Evolutionary conservation across 2,888 invertebrate genomes (phyloP), one percentile per base, ranked within the genome.

Genomic region (Chromoteleia sp.): DNA sequence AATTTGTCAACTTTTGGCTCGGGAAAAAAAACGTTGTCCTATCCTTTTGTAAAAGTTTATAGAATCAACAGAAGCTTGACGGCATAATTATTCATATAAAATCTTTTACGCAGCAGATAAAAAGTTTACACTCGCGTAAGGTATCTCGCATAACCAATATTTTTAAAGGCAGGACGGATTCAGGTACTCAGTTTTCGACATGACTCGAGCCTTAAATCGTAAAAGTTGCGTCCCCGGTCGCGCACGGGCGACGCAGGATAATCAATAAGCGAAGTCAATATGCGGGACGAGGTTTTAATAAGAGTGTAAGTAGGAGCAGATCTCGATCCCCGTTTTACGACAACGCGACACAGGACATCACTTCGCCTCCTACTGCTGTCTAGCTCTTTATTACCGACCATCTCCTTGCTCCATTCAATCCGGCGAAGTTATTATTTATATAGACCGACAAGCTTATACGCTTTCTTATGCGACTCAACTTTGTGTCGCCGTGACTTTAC

Each of bases 301-400:
- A 91, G 88, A 86, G 86, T 85, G 85, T 85, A 86, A 87, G 87
- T 85, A 86, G 86, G 86, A 87, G 87, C 86, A 86, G 86, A 87
- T 87, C 85, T 84, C 84, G 85, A 85, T 86, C 86, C 87, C 88
- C 86, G 88, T 88, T 91, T 90, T 91, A 91, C 86, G 89, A 89
- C 88, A 88, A 81, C 80, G 87, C 87, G 88, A 91, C 90, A 91
- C 87, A 90, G 88, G 87, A 91, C 89, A 88, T 90, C 90, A 90
- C 91, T 91, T 89, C 86, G 86, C 84, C 85, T 87, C 86, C 85
- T 85, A 86, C 88, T 84, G 87, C 88, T 84, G 83, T 82, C 84
- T 76, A 54, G 77, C 54, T 87, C 89, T 90, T 90, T 91, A 90
- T 89, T 87, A 85, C 85, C 79, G 82, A 84, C 82, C 84, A 85